Evolutionary conservation across 2,888 invertebrate species (phyloP), one percentile per base, ranked within the genome.

Genomic region (Muscina levida): DNA sequence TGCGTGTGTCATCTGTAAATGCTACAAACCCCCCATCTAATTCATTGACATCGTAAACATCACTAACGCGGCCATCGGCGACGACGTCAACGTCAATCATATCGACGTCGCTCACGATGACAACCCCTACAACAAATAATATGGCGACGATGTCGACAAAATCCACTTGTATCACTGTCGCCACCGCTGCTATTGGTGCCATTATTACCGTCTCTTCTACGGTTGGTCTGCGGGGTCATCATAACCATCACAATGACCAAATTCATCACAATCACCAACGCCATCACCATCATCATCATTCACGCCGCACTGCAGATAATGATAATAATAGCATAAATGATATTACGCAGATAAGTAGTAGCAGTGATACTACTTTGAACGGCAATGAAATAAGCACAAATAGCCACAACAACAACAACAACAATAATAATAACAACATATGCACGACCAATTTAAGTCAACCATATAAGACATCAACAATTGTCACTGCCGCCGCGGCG

Each of bases 341-440:
- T 73, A 86, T 87, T 39, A 87, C 86, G 19, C 82, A 86, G 79
- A 83, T 87, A 56, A 86, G 85, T 84, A 88, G 62, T 11, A 87
- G 31, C 31, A 62, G 86, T 82, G 88, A 88, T 72, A 85, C 86
- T 84, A 74, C 84, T 1, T 24, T 22, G 24, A 37, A 31, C 31
- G 62, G 77, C 85, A 59, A 79, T 73, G 82, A 77, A 17, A 80
- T 68, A 46, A 57, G 84, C 85, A n/a, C 70, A 57, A 67, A 59
- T 22, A 73, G 24, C 26, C 44, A 53, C 65, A 81, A 73, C 37
- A 84, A 67, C 22, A 80, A 74, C 22, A 84, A 68, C 42, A 77
- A 17, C 15, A 73, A 53, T 22, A 48, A 65, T 42, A 78, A 51
- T 37, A 46, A 66, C n/a, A 48, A 19, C 37, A 31, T 48, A 65